Percentiles rank a stretch among this genome's conserved stretches.
phyloP scores from a whole-genome alignment of 2,888 invertebrate genomes.

The Folsomia manolachei region DNA sequence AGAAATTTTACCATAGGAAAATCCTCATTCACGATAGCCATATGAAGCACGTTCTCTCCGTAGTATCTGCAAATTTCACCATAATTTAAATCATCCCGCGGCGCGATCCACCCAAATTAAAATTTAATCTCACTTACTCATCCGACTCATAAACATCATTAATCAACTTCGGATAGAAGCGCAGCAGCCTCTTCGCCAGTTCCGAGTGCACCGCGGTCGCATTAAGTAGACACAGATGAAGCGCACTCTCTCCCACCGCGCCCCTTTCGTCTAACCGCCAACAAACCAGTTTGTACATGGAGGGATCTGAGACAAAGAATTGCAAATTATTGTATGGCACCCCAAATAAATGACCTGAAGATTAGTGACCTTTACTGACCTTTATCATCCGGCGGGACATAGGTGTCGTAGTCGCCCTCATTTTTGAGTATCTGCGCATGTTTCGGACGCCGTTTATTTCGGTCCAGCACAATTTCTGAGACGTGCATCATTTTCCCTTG shows the following conservation, averaged over 20 bases:
- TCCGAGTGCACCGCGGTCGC: constrained; percentile 89
- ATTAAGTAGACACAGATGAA: constrained; percentile 88
- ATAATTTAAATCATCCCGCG: too few species aligned
- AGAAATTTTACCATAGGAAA: constrained; percentile 95
- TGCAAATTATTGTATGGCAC: too few species aligned
- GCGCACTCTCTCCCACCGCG: constrained; percentile 82
- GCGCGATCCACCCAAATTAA: too few species aligned
- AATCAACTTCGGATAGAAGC: constrained; percentile 91
- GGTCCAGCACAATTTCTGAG: constrained; percentile 76
- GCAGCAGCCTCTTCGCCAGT: constrained; percentile 83
- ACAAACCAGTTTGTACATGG: constrained; percentile 77
- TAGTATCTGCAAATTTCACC: too few species aligned
- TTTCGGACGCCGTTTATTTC: constrained; percentile 80
- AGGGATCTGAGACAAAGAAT: constrained; percentile 52
- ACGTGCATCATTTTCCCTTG: constrained; percentile 87
- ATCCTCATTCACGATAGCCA: constrained; percentile 98
- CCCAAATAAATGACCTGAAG: too few species aligned
- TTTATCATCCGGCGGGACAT: constrained; percentile 46
- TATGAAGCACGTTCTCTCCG: constrained; percentile 92
- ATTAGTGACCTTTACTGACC: constrained; percentile 34
- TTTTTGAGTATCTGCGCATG: constrained; percentile 63
- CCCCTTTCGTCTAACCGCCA: constrained; percentile 91
- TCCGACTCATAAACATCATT: constrained; percentile 94
- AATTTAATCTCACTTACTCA: too few species aligned
- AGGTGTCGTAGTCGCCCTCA: constrained; percentile 49